Percentiles rank a stretch among this genome's conserved stretches.
These are phyloP conservation scores for Plectropomus leopardus DNA, from an alignment of 2,113 vertebrate genomes.

Conservation along the genomic window DNA sequence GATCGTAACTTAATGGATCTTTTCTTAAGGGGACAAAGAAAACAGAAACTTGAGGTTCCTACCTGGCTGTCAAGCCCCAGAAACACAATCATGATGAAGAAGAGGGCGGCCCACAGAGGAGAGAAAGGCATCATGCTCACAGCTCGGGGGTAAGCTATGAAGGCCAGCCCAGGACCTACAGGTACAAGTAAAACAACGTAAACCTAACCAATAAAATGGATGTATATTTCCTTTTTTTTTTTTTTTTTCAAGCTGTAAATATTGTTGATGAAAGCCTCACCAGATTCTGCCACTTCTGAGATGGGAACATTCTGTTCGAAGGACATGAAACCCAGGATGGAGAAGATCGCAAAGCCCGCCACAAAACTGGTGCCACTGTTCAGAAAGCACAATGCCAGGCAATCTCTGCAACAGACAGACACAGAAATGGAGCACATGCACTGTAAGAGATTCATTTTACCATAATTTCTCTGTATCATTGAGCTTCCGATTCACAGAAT, in stretches of 20 bases:
- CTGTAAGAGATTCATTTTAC: not conserved
- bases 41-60: not conserved
- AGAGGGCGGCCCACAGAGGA: conserved; percentile 94
- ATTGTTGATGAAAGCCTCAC: conserved; percentile 83
- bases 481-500: not conserved
- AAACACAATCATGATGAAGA: conserved; percentile 95
- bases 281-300: conserved; percentile 93
- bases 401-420: conserved; percentile 88
- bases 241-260: no score
- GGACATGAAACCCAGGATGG: conserved; percentile 97
- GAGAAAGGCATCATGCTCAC: conserved; percentile 97
- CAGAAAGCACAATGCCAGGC: conserved; percentile 91
- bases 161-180: conserved; percentile 95
- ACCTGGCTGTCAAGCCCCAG: conserved; percentile 90
- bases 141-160: conserved; percentile 96
- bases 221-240: not conserved
- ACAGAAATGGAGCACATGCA: not conserved
- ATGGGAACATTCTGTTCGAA: conserved; percentile 94
- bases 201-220: no score
- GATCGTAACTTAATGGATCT: no score
- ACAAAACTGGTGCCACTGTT: conserved; percentile 96
- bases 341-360: conserved; percentile 97
- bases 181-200: not conserved
- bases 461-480: no score
- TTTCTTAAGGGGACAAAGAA: not conserved